Base-by-base conservation (phyloP, 1,140 invertebrate genomes). In the Chrysomallon squamiferum region DNA sequence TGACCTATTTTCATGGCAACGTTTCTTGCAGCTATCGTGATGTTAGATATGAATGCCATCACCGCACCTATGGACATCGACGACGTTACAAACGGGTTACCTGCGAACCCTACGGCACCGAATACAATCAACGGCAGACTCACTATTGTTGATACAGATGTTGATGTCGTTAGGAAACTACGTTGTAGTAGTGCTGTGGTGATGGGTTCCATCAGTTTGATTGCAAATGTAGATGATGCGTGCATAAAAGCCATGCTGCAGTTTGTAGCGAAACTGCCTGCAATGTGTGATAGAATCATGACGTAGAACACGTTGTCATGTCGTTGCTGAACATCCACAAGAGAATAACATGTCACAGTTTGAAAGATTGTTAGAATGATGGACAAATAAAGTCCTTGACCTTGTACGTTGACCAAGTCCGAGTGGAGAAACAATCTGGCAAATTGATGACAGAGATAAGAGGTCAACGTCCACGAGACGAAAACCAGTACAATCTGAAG, bases 191-290 rank as follows among this genome's bases (percentile, higher is more conserved):
- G n/a, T 2, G 69, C 69, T 11, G 56, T 68, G 1, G 54, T 65
- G n/a, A 65, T 49, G 13, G 69, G 69, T 22, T 68, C 69, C 52
- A 49, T 43, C 29, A 69, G 50, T 58, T 71, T 71, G 57, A 71
- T 56, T 29, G 69, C 65, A 22, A 71, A 35, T 2, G 69, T 68
- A 7, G 69, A 71, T 11, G 65, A 63, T 1, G 69, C 65, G 29
- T 59, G 59, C 47, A 68, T 64, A 4, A 67, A n/a, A 13, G 61
- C 15, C 57, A 67, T 43, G 50, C 69, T 71, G 58, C 18, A n/a
- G 65, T 71, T 71, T 30, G 69, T 71, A 2, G 61, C 30, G 5
- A 71, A 29, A 20, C 65, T 71, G 5, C 65, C 65, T 50, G 65
- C 3, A 20, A 54, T 9, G 38, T 71, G 69, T 2, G 59, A 56